Evolutionary conservation across 1,140 invertebrate genomes (phyloP), one percentile per base, ranked within the genome.

Genomic region (Caerostris extrusa): DNA sequence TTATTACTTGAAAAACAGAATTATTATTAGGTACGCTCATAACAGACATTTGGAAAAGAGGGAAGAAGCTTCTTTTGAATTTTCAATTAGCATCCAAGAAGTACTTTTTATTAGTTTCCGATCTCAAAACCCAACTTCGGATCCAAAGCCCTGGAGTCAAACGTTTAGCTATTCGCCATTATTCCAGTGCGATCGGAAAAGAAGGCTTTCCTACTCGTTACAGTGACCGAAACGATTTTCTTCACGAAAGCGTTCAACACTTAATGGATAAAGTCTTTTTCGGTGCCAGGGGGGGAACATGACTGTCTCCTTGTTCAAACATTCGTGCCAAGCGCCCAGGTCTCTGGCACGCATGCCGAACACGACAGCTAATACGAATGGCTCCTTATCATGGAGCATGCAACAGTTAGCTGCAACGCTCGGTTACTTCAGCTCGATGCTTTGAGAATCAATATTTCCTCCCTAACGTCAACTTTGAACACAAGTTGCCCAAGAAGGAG

Each of bases 381-480:
- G 50, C 64, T 89, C 89, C 58, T 60, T 58, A 77, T 90, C 69
- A 90, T 81, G 89, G 58, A 90, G 71, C 89, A 77, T 77, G 89
- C 89, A 90, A 90, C 89, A 90, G 71, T 90, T 90, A 58, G 89
- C 56, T 57, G 8, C 7, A 53, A 53, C 85, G 57, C 14, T 57
- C 82, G 55, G 56, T 58, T 58, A 64, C 57, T 64, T 50, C 60
- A 50, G 7, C 34, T 77, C 71, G 71, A 77, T 77, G 71, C 19
- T 89, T 57, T 89, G 64, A 60, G 58, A 90, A 90, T 90, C 89
- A 90, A 90, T 90, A 90, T 90, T 90, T 90, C 67, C 55, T 81
- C 67, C 87, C n/a, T 53, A 19, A 71, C 50, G 50, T 89, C 64
- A 87, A 87, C 85, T 87, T 87, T 60, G 85, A 56, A 87, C 85